These are phyloP conservation scores for Erythrocebus patas DNA, from an alignment of 2,113 vertebrate species.

Conservation along the genomic window DNA sequence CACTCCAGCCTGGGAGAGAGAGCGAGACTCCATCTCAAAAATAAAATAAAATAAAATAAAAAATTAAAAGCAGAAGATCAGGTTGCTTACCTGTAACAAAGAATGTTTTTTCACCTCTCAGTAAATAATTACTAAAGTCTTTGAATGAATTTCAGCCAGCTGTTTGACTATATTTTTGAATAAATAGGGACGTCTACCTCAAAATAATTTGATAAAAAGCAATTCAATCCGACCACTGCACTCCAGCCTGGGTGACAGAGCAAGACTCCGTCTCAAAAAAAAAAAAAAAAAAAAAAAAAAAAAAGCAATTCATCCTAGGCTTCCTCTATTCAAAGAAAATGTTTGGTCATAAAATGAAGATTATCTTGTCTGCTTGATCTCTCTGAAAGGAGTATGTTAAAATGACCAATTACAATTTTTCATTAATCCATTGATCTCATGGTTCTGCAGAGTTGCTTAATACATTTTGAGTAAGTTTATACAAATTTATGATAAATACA, in stretches of 20 bases:
- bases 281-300: no score
- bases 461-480: not conserved
- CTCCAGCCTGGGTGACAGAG: no score
- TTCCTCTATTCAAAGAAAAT: not conserved
- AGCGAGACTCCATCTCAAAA: no score
- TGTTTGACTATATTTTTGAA: not conserved
- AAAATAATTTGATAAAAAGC: not conserved
- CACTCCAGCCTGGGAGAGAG: no score
- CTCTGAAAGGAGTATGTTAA: not conserved
- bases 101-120: not conserved
- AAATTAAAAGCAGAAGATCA: not conserved
- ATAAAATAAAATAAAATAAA: no score
- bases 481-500: not conserved
- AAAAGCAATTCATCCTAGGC: not conserved
- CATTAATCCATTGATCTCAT: not conserved
- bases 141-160: not conserved
- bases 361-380: not conserved
- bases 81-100: not conserved
- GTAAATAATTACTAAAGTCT: not conserved
- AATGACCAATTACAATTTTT: not conserved
- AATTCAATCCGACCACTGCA: not conserved
- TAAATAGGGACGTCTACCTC: not conserved
- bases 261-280: no score
- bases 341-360: not conserved
- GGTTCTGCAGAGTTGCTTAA: not conserved